Base-by-base conservation (phyloP, 2,797 vertebrate species). In the Pantherophis vulpinus region DNA sequence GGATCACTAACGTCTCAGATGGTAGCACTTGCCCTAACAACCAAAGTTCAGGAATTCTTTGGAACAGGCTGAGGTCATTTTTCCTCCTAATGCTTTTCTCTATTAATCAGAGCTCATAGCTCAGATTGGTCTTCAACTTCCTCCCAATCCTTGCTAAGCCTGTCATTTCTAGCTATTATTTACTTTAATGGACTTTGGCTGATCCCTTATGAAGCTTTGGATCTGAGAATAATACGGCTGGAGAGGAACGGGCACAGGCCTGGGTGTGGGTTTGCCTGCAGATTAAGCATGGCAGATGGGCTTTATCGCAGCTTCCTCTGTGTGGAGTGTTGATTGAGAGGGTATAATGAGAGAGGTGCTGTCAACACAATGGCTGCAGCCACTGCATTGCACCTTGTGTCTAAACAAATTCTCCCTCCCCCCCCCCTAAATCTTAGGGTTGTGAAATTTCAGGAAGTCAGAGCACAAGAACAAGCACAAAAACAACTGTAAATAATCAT, bases 161-260 rank as follows among this genome's bases (percentile, higher is more conserved):
- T 99, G 99, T 99, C 99, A 99, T 99, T 99, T 99, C 99, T 99
- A 98, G 98, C 99, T 99, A 99, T 99, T 99, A 99, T 99, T 99
- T 99, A 99, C 98, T 99, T 99, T 99, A 99, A 99, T 99, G 99
- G 99, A 99, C 99, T 99, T 99, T 99, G 99, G 99, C 99, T 99
- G 99, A 99, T 99, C 99, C 99, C 98, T 99, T 98, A 99, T 98
- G 98, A 99, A 99, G 99, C 99, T 99, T 98, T 98, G 98, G 98
- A 99, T 98, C 98, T 98, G 98, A 99, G 99, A 99, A 99, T 99
- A 99, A 99, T 99, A 98, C 98, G 98, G 98, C 98, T 98, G 97
- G 98, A 99, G 98, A 98, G 98, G 98, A 98, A 98, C 97, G 97
- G 98, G 98, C 98, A 98, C 98, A 99, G 98, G 98, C 98, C 98